Conservation (phyloP, 2,888 invertebrate species). For the Arctia plantaginis region DNA sequence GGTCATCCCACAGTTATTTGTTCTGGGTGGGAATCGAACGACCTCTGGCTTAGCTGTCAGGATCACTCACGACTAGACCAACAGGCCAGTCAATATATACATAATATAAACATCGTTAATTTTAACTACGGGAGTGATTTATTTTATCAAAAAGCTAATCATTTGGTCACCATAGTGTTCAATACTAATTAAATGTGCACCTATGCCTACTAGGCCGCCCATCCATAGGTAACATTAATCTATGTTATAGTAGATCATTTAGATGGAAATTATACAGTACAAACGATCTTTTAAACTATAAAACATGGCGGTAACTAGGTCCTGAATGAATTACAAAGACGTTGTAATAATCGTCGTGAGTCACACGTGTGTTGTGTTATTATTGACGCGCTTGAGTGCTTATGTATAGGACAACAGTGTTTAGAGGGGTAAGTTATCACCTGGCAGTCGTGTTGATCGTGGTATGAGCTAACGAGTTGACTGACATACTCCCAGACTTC, state of each 20-base stretch:
- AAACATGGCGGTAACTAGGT: slow-evolving; percentile 66
- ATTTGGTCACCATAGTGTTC: neutral
- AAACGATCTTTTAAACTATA: slow-evolving; percentile 53
- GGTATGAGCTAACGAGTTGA: slow-evolving; percentile 88
- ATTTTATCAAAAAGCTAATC: neutral
- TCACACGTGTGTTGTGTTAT: slow-evolving; percentile 67
- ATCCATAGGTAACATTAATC: neutral
- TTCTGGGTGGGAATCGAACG: too few species aligned
- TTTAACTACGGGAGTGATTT: neutral
- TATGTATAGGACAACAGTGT: slow-evolving; percentile 26
- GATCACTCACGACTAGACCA: too few species aligned
- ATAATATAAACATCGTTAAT: too few species aligned
- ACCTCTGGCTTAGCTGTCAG: too few species aligned
- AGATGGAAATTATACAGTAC: slow-evolving; percentile 29
- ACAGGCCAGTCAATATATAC: too few species aligned
- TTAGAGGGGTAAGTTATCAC: slow-evolving; percentile 56
- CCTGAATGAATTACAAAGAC: slow-evolving; percentile 68
- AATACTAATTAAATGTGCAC: neutral
- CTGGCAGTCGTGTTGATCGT: slow-evolving; percentile 84
- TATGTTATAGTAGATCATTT: neutral
- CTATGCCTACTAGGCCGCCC: neutral
- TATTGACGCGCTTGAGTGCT: slow-evolving; percentile 61
- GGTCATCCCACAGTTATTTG: too few species aligned
- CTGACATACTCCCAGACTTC: slow-evolving; percentile 90
- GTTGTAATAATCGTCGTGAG: slow-evolving; percentile 66